phyloP scores from a whole-genome alignment of 2,888 invertebrate species.

The Amphipyra berbera region DNA sequence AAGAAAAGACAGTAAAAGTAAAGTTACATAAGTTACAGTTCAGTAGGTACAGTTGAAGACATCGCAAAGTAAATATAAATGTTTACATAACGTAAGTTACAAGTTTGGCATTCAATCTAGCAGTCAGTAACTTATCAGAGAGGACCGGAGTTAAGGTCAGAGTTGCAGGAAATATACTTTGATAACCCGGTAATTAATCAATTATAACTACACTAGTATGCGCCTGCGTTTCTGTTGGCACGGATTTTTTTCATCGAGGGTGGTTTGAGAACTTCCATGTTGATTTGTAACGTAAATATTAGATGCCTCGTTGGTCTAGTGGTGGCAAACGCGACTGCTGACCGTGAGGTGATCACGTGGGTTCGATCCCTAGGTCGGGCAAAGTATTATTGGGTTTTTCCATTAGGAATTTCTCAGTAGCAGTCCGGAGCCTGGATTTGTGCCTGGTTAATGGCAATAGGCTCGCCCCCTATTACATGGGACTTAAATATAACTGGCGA shows the following conservation, averaged over 20 bases:
- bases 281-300: no score
- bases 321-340: no score
- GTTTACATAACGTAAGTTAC: background rate
- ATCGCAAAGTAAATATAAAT: no score
- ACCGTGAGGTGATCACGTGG: no score
- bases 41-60: no score
- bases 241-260: background rate
- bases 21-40: no score
- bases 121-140: conserved; percentile 23
- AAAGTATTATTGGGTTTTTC: no score
- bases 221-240: background rate
- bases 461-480: background rate
- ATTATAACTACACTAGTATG: conserved; percentile 28
- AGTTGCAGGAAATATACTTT: conserved; percentile 45
- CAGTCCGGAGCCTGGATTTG: background rate
- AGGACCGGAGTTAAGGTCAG: conserved; percentile 50
- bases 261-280: background rate
- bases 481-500: background rate
- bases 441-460: background rate
- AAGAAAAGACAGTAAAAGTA: no score
- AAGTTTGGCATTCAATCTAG: conserved; percentile 24
- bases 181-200: conserved; percentile 56
- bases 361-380: no score
- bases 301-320: no score
- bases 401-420: background rate